A percentile compares a stretch with the other conserved stretches of the same genome.
These are phyloP conservation scores for Drosophila macrospina DNA, from an alignment of 2,888 invertebrate genomes.

Conservation along the genomic window DNA sequence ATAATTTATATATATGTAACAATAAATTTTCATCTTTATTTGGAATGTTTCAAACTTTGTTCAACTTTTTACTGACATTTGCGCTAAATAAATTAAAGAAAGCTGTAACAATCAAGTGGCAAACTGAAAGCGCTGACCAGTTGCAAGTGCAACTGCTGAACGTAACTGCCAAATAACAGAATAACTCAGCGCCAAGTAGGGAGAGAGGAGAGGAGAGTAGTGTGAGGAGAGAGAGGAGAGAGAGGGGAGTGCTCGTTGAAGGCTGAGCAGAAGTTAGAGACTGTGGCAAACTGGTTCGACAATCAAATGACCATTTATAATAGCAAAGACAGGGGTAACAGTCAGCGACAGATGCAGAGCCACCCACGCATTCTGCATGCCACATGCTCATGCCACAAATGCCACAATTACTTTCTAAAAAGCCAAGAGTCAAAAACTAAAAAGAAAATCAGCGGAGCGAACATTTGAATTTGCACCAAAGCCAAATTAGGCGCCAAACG, in stretches of 20 bases:
- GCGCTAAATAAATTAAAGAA: constrained; percentile 43
- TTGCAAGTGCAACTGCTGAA: constrained; percentile 20
- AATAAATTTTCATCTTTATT: too few species aligned
- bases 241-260: not conserved
- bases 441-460: constrained; percentile 46
- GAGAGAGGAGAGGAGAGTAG: not conserved
- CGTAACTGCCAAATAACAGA: constrained; percentile 42
- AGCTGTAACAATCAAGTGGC: constrained; percentile 36
- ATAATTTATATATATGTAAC: too few species aligned
- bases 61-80: constrained; percentile 11
- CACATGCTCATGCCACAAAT: constrained; percentile 52
- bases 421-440: constrained; percentile 35
- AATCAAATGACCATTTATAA: constrained; percentile 78
- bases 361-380: constrained; percentile 60
- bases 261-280: constrained; percentile 1
- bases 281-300: constrained; percentile 62
- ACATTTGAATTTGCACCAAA: constrained; percentile 77
- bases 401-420: constrained; percentile 78
- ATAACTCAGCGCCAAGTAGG: constrained; percentile 39
- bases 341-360: constrained; percentile 14
- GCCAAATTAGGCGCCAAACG: constrained; percentile 80
- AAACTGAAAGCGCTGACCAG: constrained; percentile 27
- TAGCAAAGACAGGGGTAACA: constrained; percentile 26
- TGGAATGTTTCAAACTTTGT: not conserved
- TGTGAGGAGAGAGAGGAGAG: not conserved